Conservation (phyloP, 1,140 invertebrate genomes). For the Ceratosolen solmsi region DNA sequence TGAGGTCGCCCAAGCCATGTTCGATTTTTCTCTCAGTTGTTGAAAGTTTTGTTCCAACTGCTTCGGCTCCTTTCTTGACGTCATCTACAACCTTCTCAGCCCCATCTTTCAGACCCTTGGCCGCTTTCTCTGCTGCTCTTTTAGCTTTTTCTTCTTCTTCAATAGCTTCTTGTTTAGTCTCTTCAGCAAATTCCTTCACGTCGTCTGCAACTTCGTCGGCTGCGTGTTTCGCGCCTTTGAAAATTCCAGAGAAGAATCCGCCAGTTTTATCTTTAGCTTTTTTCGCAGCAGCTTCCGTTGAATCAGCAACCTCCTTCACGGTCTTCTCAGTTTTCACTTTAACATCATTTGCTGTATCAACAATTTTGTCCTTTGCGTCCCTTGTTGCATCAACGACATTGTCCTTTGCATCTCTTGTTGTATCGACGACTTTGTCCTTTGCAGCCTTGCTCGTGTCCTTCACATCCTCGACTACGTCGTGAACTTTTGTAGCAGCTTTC, state of each 20-base stretch:
- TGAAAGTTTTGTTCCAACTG: background rate
- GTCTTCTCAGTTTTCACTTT: slow-evolving; percentile 8
- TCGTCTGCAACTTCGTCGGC: slow-evolving; percentile 62
- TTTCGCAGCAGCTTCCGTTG: slow-evolving; percentile 49
- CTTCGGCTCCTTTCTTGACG: background rate
- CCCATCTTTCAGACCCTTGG: slow-evolving; percentile 61
- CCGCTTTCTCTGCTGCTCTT: slow-evolving; percentile 39
- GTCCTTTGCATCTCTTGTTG: slow-evolving; percentile 35
- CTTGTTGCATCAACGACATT: slow-evolving; percentile 8
- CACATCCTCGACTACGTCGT: background rate
- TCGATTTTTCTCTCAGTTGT: slow-evolving; percentile 41
- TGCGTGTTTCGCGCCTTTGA: slow-evolving; percentile 61
- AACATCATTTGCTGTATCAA: background rate
- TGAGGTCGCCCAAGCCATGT: slow-evolving; percentile 47
- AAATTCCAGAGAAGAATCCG: slow-evolving; percentile 33
- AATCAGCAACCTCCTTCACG: slow-evolving; percentile 31
- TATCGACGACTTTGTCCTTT: slow-evolving; percentile 17
- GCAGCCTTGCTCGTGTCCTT: background rate
- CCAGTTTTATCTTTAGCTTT: slow-evolving; percentile 59
- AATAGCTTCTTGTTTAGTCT: slow-evolving; percentile 52
- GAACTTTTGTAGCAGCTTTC: background rate
- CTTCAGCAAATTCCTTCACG: slow-evolving; percentile 61
- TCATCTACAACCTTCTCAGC: slow-evolving; percentile 60
- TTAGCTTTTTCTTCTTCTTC: slow-evolving; percentile 39
- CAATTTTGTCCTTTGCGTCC: background rate